A percentile compares a stretch with the other conserved stretches of the same genome.
Conservation (phyloP, 2,113 vertebrate species). For the Spilogale gracilis region DNA sequence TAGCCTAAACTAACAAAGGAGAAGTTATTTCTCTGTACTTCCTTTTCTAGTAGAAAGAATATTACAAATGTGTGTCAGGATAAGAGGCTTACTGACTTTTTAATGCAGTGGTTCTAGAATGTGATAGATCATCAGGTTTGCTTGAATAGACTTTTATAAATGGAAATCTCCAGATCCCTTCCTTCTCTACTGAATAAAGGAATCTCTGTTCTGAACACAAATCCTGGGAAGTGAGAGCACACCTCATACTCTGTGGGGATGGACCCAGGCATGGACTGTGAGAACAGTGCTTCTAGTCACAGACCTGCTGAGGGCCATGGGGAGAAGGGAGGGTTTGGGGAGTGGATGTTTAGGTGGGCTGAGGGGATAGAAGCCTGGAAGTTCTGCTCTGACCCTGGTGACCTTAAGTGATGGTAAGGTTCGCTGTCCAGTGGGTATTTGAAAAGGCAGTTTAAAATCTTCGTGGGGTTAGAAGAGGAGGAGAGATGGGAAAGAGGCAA, state of each 20-base stretch:
- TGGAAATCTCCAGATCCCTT: neutral
- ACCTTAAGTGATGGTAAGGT: neutral
- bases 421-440: neutral
- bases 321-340: fast-evolving
- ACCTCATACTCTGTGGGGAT: neutral
- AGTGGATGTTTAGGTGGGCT: neutral
- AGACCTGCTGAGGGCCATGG: neutral
- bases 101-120: neutral
- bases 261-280: neutral
- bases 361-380: neutral
- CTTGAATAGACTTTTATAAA: neutral
- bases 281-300: neutral
- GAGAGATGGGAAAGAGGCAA: neutral
- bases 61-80: neutral
- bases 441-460: neutral
- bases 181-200: neutral
- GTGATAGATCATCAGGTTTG: neutral
- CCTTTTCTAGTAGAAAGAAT: neutral
- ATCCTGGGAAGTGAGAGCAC: neutral
- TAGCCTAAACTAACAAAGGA: neutral
- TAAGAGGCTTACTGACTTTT: neutral
- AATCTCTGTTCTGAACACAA: neutral
- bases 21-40: neutral
- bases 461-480: neutral
- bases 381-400: neutral